Evolutionary conservation across 2,113 vertebrate species (phyloP), one percentile per base, ranked within the genome.

Genomic region (Neofelis nebulosa): DNA sequence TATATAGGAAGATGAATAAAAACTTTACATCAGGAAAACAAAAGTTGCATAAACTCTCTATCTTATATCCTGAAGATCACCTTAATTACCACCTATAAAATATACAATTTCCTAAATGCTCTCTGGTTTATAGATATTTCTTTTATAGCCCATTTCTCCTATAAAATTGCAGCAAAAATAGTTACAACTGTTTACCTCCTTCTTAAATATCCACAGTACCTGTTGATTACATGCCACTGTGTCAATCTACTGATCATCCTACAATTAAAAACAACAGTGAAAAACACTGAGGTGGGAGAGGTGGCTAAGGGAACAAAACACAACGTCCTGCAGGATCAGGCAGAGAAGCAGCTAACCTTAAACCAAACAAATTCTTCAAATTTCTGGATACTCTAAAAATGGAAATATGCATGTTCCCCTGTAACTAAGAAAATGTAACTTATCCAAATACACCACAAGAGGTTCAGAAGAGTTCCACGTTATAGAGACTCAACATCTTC

Each of bases 161-260:
- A 96, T 68, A 95, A 92, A 96, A 97, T 57, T 69, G 92, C 63
- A 97, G 93, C 63, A 97, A 82, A 97, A 95, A 94, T 63, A 94
- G 73, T 86, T 85, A 86, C 89, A 93, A 79, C 10, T 89, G 68
- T 89, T 91, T 57, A 73, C 48, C 63, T 89, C 48, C 48, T 94
- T 87, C 80, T 85, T 80, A 95, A 91, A 89, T 48, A 78, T n/a
- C 73, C 89, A 52, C 2, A 91, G 68, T 45, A 65, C 55, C 68
- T 92, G 61, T 48, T 50, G 90, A 29, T 29, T 80, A 36, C 25
- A 69, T 82, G 52, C 66, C 74, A 69, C 10, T 7, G 65, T 74
- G 23, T 66, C 11, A 78, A 83, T 36, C 87, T 45, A 29, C 23
- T 65, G n/a, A 69, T 78, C 41, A 94, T 19, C 18, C 68, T 1